Percentiles rank a stretch among this genome's conserved stretches.
Evolutionary conservation across 2,797 vertebrate genomes (phyloP).

Genomic region (Spatula clypeata): DNA sequence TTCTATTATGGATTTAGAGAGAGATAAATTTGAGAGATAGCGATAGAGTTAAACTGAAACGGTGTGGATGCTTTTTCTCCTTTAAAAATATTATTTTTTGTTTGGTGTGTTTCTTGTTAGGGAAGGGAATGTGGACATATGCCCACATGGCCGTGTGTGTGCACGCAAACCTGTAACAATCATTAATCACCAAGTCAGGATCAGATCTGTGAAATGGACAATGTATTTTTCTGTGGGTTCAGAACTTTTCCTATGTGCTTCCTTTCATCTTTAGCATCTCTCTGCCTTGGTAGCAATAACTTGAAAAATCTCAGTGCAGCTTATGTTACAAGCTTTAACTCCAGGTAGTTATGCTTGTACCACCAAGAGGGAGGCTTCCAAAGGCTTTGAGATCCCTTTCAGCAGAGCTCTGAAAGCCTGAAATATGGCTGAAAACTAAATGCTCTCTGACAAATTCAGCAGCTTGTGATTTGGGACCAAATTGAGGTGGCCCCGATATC

Average conservation of each 20-base stretch:
- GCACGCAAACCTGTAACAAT: background rate
- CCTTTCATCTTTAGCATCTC: background rate
- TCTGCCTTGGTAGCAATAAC: background rate
- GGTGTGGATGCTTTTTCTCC: background rate
- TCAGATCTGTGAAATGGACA: background rate
- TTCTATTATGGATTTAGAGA: background rate
- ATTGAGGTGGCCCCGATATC: background rate
- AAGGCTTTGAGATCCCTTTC: background rate
- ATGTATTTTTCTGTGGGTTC: background rate
- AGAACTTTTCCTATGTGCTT: background rate
- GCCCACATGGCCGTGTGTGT: background rate
- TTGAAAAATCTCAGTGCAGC: background rate
- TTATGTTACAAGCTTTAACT: background rate
- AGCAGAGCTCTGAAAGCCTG: background rate
- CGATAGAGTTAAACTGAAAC: background rate
- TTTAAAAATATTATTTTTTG: background rate
- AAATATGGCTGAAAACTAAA: constrained; percentile 10
- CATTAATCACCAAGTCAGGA: background rate
- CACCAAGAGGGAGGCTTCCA: background rate
- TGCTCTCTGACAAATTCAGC: background rate
- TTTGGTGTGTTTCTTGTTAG: background rate
- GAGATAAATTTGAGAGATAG: background rate
- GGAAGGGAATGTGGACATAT: background rate
- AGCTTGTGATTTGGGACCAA: background rate
- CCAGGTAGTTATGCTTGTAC: background rate